Conservation (phyloP, 1,140 invertebrate genomes). For the Diorhabda sublineata region DNA sequence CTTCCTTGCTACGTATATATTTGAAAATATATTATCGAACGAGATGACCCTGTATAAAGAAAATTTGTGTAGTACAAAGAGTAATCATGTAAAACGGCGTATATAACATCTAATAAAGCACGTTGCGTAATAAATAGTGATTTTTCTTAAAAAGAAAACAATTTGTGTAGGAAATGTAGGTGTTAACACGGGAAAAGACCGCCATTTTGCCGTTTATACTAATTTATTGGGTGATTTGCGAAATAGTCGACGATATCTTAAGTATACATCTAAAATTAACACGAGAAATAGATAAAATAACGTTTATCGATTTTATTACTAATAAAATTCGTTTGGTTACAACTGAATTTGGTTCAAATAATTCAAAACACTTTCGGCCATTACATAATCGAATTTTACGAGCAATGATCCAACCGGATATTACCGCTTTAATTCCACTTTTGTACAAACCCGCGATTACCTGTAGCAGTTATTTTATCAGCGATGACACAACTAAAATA, state of each 20-base stretch:
- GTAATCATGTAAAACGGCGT: slow-evolving; percentile 12
- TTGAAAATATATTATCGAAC: neutral
- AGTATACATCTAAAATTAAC: neutral
- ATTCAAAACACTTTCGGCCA: too few relatives aligned
- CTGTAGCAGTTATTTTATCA: neutral
- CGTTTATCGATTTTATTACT: neutral
- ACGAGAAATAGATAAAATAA: slow-evolving; percentile 1
- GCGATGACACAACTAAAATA: neutral
- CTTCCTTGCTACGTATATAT: too few relatives aligned
- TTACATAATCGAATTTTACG: too few relatives aligned
- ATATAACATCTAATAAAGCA: slow-evolving; percentile 12
- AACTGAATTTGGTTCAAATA: too few relatives aligned
- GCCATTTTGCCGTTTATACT: slow-evolving; percentile 1
- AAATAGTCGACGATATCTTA: neutral
- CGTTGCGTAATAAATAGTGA: slow-evolving; percentile 5
- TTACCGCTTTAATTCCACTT: neutral
- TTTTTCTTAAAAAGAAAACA: slow-evolving; percentile 6
- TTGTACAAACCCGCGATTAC: neutral
- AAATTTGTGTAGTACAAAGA: slow-evolving; percentile 8
- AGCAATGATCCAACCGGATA: too few relatives aligned
- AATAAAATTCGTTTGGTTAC: too few relatives aligned
- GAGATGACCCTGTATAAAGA: neutral
- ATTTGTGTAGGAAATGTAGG: slow-evolving; percentile 9
- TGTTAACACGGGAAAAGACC: slow-evolving; percentile 7
- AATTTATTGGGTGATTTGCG: neutral